Evolutionary conservation across 1,140 invertebrate species (phyloP).

Genomic region (Pristionchus pacificus): DNA sequence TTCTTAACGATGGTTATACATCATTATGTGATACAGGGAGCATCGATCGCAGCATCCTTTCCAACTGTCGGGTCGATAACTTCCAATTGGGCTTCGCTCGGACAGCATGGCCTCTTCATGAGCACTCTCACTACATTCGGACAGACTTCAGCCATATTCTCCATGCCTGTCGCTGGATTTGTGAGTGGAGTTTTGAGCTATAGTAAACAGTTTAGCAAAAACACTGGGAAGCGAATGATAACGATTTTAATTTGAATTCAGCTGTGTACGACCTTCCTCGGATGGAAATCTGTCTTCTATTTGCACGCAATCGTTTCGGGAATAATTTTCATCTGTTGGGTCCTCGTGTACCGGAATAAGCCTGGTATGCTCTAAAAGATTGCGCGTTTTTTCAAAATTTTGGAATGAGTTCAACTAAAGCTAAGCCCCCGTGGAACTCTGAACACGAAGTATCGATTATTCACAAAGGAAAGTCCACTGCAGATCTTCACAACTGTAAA

Average conservation of each 20-base stretch:
- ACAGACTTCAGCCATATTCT: constrained; percentile 25
- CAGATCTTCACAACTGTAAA: background rate
- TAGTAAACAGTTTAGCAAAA: background rate
- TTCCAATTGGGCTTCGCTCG: constrained; percentile 32
- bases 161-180: constrained; percentile 31
- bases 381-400: background rate
- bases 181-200: constrained; percentile 10
- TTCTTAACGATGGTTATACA: too few species aligned
- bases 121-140: constrained; percentile 33
- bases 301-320: constrained; percentile 25
- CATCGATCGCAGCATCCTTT: constrained; percentile 32
- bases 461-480: constrained; percentile 20
- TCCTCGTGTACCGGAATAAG: background rate
- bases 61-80: constrained; percentile 34
- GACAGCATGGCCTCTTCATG: constrained; percentile 33
- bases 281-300: constrained; percentile 34
- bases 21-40: too few species aligned
- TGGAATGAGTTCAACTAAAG: background rate
- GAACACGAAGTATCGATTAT: constrained; percentile 13
- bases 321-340: constrained; percentile 13
- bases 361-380: constrained; percentile 9
- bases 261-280: constrained; percentile 24
- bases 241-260: too few species aligned
- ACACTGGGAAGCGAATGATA: background rate
- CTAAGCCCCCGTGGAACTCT: background rate